phyloP scores from a whole-genome alignment of 2,797 vertebrate species.

The Silurus aristotelis region DNA sequence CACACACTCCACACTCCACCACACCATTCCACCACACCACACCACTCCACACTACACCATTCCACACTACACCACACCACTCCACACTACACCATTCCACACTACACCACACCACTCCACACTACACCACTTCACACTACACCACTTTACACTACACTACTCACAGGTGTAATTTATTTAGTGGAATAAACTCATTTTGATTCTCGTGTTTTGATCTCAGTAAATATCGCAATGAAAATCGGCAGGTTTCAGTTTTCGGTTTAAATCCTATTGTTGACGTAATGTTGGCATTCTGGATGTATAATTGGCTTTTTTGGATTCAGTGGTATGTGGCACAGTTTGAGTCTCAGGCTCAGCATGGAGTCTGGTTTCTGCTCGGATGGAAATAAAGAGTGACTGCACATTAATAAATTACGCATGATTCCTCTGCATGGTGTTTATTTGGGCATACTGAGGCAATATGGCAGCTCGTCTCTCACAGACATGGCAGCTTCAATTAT shows the following conservation, averaged over 20 bases:
- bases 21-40: no score
- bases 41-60: no score
- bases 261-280: not conserved
- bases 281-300: not conserved
- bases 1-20: no score
- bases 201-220: not conserved
- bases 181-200: not conserved
- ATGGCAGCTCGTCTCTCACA: conserved; percentile 9
- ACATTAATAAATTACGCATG: conserved; percentile 35
- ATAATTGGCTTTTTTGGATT: conserved; percentile 15
- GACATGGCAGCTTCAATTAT: conserved; percentile 32
- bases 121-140: no score
- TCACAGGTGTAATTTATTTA: not conserved
- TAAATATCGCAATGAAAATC: no score
- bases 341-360: conserved; percentile 25
- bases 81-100: no score
- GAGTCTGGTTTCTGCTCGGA: conserved; percentile 34
- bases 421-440: conserved; percentile 36
- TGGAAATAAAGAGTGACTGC: conserved; percentile 41
- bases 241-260: no score
- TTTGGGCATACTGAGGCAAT: conserved; percentile 30
- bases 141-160: no score
- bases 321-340: conserved; percentile 12
- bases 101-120: no score
- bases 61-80: no score